Evolutionary conservation across 2,888 invertebrate genomes (phyloP), one percentile per base, ranked within the genome.

Genomic region (Chaetogeoica ovagalla): DNA sequence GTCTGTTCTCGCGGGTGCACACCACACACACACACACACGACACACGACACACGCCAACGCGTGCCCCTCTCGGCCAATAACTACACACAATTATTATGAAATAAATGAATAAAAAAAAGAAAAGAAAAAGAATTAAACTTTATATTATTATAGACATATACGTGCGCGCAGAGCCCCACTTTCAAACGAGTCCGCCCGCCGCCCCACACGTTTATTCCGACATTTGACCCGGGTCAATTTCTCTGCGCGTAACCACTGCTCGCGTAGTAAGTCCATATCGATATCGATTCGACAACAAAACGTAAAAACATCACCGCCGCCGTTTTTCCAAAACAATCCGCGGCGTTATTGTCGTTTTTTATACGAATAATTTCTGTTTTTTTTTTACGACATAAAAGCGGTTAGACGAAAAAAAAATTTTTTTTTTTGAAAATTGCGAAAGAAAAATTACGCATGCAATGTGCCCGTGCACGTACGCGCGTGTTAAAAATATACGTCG

Each of bases 31-130:
- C 70, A 79, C 79, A 65, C 79, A n/a, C n/a, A n/a, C n/a, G n/a
- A n/a, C 30, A 30, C 30, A 30, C 30, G 63, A 62, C 62, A 70
- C 70, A 79, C 79, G 71, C 79, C 79, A 71, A 79, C 79, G 79
- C 79, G 71, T 63, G 71, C 30, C 30, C 30, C 30, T 65, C 55
- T 65, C 55, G 4, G 15, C 63, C 62, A 62, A 63, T 71, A 30
- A 30, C 30, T 30, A 30, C 30, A 30, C 30, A 30, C 30, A 30
- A 30, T 30, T 30, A 65, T 79, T 71, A 71, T 65, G 79, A 79
- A 79, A 79, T 43, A 57, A n/a, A 76, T 48, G 48, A 13, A 30
- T 21, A 72, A 43, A 43, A 60, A 76, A 68, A 21, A 63, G 48
- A 13, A 30, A 43, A 72, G 23, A 43, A 60, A 76, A 68, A 21